Percentiles rank a stretch among this genome's conserved stretches.
Conservation (phyloP, 1,140 invertebrate genomes). For the Neodiprion virginianus region DNA sequence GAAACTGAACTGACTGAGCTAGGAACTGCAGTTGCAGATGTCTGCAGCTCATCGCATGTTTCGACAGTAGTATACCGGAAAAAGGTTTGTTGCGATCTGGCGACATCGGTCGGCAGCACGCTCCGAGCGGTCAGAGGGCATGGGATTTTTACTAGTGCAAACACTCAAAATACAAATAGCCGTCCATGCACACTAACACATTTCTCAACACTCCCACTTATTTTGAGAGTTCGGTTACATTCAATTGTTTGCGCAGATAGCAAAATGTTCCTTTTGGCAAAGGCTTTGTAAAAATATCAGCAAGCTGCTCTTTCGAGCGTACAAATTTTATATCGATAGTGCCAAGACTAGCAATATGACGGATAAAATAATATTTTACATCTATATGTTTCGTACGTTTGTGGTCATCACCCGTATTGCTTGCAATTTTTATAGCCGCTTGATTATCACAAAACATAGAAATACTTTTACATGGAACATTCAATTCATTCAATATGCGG, state of each 20-base stretch:
- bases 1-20: no score
- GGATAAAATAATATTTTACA: background rate
- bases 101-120: no score
- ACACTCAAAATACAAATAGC: no score
- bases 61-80: no score
- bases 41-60: no score
- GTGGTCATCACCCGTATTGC: background rate
- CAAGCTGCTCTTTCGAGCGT: constrained; percentile 16
- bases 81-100: no score
- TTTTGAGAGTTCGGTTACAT: background rate
- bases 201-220: background rate
- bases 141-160: no score
- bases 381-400: background rate
- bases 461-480: background rate
- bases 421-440: background rate
- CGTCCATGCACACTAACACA: no score
- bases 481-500: constrained; percentile 24
- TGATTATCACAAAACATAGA: background rate
- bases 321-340: background rate
- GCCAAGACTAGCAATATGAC: background rate
- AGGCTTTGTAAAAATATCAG: constrained; percentile 20
- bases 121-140: no score
- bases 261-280: background rate
- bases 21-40: no score
- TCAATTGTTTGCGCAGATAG: background rate